Base-by-base conservation (phyloP, 2,113 vertebrate species). In the Dascyllus trimaculatus region DNA sequence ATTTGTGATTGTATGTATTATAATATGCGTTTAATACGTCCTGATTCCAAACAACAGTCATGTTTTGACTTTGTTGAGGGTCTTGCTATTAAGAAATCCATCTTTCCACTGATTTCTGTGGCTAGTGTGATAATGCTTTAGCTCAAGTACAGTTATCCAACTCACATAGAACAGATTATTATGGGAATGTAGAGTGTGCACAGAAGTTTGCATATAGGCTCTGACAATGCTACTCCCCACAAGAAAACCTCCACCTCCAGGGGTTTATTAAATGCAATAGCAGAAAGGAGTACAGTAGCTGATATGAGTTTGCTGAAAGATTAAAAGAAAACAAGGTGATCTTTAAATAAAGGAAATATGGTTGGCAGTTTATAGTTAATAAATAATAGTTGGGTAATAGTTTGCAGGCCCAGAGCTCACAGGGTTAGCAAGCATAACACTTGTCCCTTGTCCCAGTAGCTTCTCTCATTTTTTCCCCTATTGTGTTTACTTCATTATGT, bases 261-360 rank as follows among this genome's bases (percentile, higher is more conserved):
- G n/a, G 40, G 24, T 8, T 43, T 29, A 11, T 18, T 11, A 40
- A 57, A 52, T 48, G 24, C 19, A 52, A 7, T 15, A 29, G 26
- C 40, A 19, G 40, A 4, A 26, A 43, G 67, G 24, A 43, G 4
- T n/a, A 24, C 32, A 7, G 29, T 45, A 35, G 21, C 2, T 69
- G n/a, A 21, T 52, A 26, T 15, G 9, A 1, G 4, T 15, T 0
- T 69, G 19, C 11, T 35, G 38, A 69, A 46, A 15, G 17, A 38
- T 68, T 46, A 13, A 48, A 32, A 22, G 56, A 76, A 35, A n/a
- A 76, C 35, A 24, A n/a, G 8, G 11, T 18, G 4, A 25, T 49
- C 46, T 77, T 58, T 62, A 11, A 62, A 63, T 62, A 9, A 62
- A 63, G 60, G 1, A 58, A 70, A 71, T 61, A 11, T 21, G 11